Base-by-base conservation (phyloP, 2,888 invertebrate genomes). In the Xanthia icteritia region DNA sequence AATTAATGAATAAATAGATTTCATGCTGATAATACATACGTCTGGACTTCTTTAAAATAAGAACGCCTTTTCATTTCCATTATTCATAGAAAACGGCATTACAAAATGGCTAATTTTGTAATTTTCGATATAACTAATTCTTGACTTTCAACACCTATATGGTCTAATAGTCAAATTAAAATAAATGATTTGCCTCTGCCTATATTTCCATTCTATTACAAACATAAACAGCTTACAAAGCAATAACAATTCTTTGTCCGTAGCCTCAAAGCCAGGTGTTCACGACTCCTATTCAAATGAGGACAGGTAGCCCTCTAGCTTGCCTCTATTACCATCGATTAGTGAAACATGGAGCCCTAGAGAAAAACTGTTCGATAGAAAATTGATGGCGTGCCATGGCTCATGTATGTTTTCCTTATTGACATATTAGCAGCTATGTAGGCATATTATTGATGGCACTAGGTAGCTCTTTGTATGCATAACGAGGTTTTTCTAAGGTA, bases 321-420 rank as follows among this genome's bases (percentile, higher is more conserved):
- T 5, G 51, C 67, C 31, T 48, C 58, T 15, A 83, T 78, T 86
- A 86, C 31, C 67, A 61, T 42, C 87, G 67, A 84, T 86, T 83
- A 86, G 72, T 69, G 48, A 54, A 74, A 84, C 80, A 72, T 66
- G 45, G 45, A 39, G 20, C 54, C 15, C 20, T 27, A 9, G 15
- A 77, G 68, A 86, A 86, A 86, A 82, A 86, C 68, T 63, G 11
- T 45, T 64, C 71, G 13, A 78, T 63, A 36, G 39, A 2, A 51
- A 79, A 83, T 86, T 36, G 20, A 86, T 86, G 86, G 79, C 86
- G 56, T 61, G 63, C 56, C 70, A 54, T 17, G 39, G 31, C 15
- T 1, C 31, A 31, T 31, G 27, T 61, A 48, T 79, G 58, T 58
- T 60, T 64, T 60, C 79, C 87, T 67, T 73, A 74, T 86, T 72